Percentiles rank a stretch among this genome's conserved stretches.
phyloP scores from a whole-genome alignment of 1,140 invertebrate genomes.

The Tribolium madens region DNA sequence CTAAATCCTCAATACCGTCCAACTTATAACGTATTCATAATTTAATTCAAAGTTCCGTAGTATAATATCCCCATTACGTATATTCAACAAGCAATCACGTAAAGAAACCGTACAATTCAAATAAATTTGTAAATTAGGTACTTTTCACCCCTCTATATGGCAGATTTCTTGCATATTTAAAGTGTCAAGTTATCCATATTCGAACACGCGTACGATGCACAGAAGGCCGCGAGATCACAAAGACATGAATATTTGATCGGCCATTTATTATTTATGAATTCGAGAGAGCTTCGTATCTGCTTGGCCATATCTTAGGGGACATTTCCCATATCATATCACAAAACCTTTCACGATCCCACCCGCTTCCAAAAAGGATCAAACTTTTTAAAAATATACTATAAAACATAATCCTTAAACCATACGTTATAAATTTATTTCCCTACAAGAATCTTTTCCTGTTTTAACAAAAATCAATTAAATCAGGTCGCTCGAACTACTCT shows the following conservation, averaged over 20 bases:
- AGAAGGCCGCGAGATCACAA: slow-evolving; percentile 47
- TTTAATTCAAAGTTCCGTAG: slow-evolving; percentile 1
- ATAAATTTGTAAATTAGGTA: slow-evolving; percentile 31
- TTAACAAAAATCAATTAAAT: slow-evolving; percentile 15
- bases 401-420: slow-evolving; percentile 51
- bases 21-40: neutral
- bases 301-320: slow-evolving; percentile 46
- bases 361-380: slow-evolving; percentile 47
- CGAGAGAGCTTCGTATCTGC: slow-evolving; percentile 41
- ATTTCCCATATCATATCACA: slow-evolving; percentile 52
- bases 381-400: slow-evolving; percentile 51
- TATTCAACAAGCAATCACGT: slow-evolving; percentile 4
- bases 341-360: slow-evolving; percentile 45
- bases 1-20: neutral
- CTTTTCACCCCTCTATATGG: slow-evolving; percentile 1
- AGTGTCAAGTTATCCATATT: slow-evolving; percentile 41
- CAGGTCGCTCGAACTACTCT: neutral
- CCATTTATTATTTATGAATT: slow-evolving; percentile 54
- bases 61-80: neutral
- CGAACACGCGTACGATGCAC: slow-evolving; percentile 25
- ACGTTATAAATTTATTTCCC: slow-evolving; percentile 49
- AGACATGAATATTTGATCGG: slow-evolving; percentile 55
- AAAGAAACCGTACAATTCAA: slow-evolving; percentile 2
- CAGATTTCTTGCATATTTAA: slow-evolving; percentile 41
- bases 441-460: neutral